A percentile compares a stretch with the other conserved stretches of the same genome.
Conservation (phyloP, 2,888 invertebrate species). For the Bellardia bayeri region DNA sequence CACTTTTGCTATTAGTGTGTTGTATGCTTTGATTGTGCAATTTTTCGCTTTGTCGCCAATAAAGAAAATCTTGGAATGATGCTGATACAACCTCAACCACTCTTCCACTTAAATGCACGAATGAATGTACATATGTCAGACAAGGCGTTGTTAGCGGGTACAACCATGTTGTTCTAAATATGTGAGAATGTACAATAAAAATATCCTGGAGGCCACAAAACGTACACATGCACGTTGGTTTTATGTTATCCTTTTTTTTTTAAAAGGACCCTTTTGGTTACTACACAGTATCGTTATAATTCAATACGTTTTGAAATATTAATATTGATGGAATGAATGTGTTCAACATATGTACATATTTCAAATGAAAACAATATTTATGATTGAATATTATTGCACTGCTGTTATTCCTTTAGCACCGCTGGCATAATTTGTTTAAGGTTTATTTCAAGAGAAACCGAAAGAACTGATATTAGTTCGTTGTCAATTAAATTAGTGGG, state of each 20-base stretch:
- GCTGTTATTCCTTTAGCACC: not conserved
- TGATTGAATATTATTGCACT: not conserved
- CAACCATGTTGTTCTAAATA: constrained; percentile 17
- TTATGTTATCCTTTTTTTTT: not conserved
- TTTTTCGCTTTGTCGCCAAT: constrained; percentile 81
- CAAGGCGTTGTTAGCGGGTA: constrained; percentile 51
- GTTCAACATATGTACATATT: not conserved
- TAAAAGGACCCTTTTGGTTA: not conserved
- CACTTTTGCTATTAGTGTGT: not conserved
- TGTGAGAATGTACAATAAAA: constrained; percentile 57
- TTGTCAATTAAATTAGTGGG: no score
- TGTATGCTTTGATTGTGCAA: constrained; percentile 78
- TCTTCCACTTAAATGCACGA: constrained; percentile 1
- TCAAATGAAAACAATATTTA: not conserved
- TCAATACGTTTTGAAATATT: not conserved
- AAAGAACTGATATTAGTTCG: not conserved
- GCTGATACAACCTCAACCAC: constrained; percentile 10
- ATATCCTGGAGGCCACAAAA: constrained; percentile 51
- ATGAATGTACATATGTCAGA: constrained; percentile 31
- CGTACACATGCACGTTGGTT: not conserved
- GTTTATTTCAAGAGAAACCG: not conserved
- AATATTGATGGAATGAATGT: not conserved
- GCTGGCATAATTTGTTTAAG: constrained; percentile 1
- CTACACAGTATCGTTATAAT: not conserved
- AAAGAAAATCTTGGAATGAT: constrained; percentile 52